Conservation (phyloP, 2,797 vertebrate species). For the Sphaeramia orbicularis region DNA sequence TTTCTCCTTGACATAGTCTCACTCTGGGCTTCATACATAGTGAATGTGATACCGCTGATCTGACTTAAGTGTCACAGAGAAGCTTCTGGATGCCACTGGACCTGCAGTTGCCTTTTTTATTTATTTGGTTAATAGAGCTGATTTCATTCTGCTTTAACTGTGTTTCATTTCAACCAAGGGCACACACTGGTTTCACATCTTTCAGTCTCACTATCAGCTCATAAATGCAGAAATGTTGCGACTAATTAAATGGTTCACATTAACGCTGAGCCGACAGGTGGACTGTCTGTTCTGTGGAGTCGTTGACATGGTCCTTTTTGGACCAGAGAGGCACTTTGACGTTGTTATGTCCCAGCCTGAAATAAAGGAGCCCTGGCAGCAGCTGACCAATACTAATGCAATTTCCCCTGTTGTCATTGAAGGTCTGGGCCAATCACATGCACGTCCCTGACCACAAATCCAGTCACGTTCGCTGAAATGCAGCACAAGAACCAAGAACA, state of each 20-base stretch:
- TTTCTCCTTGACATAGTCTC: slow-evolving; percentile 28
- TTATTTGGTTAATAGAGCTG: background rate
- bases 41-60: slow-evolving; percentile 46
- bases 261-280: background rate
- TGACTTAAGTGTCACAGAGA: slow-evolving; percentile 46
- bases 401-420: slow-evolving; percentile 65
- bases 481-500: slow-evolving; percentile 46
- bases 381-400: slow-evolving; percentile 76
- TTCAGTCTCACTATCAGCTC: background rate
- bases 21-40: slow-evolving; percentile 43
- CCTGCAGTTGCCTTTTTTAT: background rate
- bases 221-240: background rate
- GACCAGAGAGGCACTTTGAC: slow-evolving; percentile 19
- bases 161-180: background rate
- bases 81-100: slow-evolving; percentile 17
- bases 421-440: slow-evolving; percentile 70
- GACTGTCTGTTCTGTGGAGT: slow-evolving; percentile 1
- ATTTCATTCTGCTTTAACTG: background rate
- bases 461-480: slow-evolving; percentile 52
- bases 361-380: slow-evolving; percentile 57
- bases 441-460: slow-evolving; percentile 54
- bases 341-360: slow-evolving; percentile 43
- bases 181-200: background rate
- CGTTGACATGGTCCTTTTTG: background rate
- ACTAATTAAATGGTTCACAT: background rate